A percentile compares a stretch with the other conserved stretches of the same genome.
Evolutionary conservation across 2,888 invertebrate genomes (phyloP).

Genomic region (Taenaris catops): DNA sequence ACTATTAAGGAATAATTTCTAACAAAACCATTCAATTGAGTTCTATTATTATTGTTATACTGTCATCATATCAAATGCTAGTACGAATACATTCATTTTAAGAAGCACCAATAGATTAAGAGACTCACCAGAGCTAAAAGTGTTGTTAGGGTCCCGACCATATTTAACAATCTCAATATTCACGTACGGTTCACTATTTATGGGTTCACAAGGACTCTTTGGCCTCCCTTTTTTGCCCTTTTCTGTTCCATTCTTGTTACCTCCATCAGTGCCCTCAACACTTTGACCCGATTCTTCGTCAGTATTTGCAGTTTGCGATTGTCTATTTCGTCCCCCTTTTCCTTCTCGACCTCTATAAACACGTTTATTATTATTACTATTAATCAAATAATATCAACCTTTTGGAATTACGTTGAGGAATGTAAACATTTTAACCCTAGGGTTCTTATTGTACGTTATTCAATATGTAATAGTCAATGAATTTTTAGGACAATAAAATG

Average conservation of each 20-base stretch:
- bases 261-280: slow-evolving; percentile 33
- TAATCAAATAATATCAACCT: too few species aligned
- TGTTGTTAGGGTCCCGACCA: slow-evolving; percentile 85
- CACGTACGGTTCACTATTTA: slow-evolving; percentile 82
- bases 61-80: too few species aligned
- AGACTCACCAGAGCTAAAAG: slow-evolving; percentile 83
- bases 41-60: too few species aligned
- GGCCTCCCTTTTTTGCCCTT: slow-evolving; percentile 67
- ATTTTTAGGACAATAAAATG: too few species aligned
- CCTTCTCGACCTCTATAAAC: slow-evolving; percentile 56
- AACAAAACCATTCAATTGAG: too few species aligned
- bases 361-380: neutral
- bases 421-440: too few species aligned
- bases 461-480: too few species aligned
- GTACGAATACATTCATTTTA: neutral
- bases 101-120: neutral
- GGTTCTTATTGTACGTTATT: too few species aligned
- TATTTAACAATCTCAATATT: slow-evolving; percentile 85
- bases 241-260: slow-evolving; percentile 43
- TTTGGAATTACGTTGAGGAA: too few species aligned
- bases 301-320: slow-evolving; percentile 31
- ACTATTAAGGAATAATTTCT: too few species aligned
- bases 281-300: slow-evolving; percentile 35
- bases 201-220: slow-evolving; percentile 84
- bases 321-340: slow-evolving; percentile 58